Conservation (phyloP, 2,888 invertebrate genomes). For the Andricus curvator region DNA sequence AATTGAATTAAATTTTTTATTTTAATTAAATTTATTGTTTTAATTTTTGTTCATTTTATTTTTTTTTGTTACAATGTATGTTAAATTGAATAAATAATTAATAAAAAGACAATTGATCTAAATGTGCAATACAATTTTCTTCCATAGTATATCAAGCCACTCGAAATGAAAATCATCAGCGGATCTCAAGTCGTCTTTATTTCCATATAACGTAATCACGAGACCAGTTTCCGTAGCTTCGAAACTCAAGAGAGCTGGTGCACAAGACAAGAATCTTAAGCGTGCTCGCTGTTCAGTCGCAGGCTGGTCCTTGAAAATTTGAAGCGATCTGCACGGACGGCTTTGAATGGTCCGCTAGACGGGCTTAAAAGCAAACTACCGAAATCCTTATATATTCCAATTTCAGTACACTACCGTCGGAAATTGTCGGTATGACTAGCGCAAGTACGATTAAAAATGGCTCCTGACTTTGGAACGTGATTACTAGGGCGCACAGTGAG, state of each 20-base stretch:
- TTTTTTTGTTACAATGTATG: too few relatives aligned
- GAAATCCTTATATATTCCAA: constrained; percentile 19
- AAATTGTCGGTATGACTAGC: too few relatives aligned
- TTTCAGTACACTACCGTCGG: constrained; percentile 2
- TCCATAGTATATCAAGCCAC: background rate
- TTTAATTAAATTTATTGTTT: too few relatives aligned
- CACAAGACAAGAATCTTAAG: constrained; percentile 38
- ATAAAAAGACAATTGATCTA: background rate
- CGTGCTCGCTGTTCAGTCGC: constrained; percentile 23
- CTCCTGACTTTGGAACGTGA: too few relatives aligned
- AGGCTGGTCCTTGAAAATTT: constrained; percentile 27
- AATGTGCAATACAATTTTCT: background rate
- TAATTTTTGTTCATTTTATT: too few relatives aligned
- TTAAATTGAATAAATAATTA: background rate
- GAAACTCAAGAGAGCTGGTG: constrained; percentile 22
- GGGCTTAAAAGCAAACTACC: constrained; percentile 23
- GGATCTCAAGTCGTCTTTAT: constrained; percentile 32
- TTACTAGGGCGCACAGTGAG: too few relatives aligned
- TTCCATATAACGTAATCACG: constrained; percentile 37
- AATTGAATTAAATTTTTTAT: too few relatives aligned
- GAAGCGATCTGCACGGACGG: constrained; percentile 38
- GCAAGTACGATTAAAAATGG: too few relatives aligned
- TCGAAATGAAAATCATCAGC: constrained; percentile 26
- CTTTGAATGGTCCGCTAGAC: constrained; percentile 30
- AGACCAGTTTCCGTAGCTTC: constrained; percentile 33